These are phyloP conservation scores for Alexandromys fortis DNA, from an alignment of 2,113 vertebrate species.

Conservation along the genomic window DNA sequence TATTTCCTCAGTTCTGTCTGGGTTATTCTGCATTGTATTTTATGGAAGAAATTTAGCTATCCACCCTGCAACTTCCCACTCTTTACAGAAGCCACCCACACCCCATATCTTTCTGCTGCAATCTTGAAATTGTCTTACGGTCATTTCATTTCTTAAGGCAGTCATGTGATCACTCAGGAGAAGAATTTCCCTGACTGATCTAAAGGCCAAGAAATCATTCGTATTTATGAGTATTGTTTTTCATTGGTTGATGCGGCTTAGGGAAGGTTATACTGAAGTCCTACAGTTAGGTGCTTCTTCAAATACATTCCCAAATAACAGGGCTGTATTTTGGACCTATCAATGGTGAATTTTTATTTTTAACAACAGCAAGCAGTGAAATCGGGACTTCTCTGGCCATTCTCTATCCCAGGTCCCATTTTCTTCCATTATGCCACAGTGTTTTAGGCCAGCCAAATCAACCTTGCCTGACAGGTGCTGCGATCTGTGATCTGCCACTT, in stretches of 20 bases:
- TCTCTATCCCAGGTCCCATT: background rate
- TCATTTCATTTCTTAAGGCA: background rate
- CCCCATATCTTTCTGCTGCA: background rate
- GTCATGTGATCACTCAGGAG: background rate
- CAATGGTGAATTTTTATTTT: background rate
- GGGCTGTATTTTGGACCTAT: background rate
- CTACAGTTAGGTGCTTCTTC: background rate
- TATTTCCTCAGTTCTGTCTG: background rate
- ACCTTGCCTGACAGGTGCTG: background rate
- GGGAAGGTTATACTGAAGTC: background rate
- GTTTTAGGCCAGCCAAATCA: background rate
- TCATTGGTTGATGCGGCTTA: background rate
- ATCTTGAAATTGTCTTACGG: background rate
- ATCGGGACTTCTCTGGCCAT: background rate
- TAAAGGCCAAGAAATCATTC: background rate
- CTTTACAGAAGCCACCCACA: too few species aligned
- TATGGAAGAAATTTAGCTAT: background rate
- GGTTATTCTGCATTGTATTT: background rate
- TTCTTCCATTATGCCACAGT: background rate
- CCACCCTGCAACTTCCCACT: background rate
- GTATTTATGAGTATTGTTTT: background rate
- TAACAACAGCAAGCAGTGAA: background rate
- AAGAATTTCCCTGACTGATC: background rate
- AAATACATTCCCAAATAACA: background rate
- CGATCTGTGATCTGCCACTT: background rate